A percentile compares a stretch with the other conserved stretches of the same genome.
Evolutionary conservation across 2,113 vertebrate genomes (phyloP).

Genomic region (Rana temporaria): DNA sequence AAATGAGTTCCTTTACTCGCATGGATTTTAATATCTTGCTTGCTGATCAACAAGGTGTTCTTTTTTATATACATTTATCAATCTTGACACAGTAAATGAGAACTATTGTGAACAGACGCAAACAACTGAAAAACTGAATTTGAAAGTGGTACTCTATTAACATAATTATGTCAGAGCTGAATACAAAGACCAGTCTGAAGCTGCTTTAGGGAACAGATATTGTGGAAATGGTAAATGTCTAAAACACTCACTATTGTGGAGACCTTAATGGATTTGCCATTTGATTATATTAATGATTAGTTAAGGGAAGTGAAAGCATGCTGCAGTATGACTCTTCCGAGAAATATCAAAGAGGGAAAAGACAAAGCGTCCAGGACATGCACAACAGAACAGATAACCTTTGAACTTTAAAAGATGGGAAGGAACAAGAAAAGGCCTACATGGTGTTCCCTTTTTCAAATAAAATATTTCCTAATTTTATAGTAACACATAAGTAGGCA

Average conservation of each 20-base stretch:
- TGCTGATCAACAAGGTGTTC: too few species aligned
- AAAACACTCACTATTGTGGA: neutral
- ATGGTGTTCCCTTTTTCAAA: too few species aligned
- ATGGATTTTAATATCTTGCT: too few species aligned
- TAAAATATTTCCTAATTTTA: neutral
- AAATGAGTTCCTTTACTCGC: too few species aligned
- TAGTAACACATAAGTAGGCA: neutral
- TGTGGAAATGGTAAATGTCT: conserved; percentile 14
- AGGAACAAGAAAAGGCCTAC: neutral
- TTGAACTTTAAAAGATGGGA: conserved; percentile 3
- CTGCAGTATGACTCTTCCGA: neutral
- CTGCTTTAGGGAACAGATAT: neutral
- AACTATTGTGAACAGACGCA: too few species aligned
- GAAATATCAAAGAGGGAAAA: conserved; percentile 14
- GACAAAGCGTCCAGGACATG: neutral
- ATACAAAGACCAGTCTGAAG: neutral
- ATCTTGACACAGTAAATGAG: too few species aligned
- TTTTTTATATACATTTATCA: too few species aligned
- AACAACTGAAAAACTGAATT: too few species aligned
- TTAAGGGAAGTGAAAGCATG: conserved; percentile 12
- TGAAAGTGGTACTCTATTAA: too few species aligned
- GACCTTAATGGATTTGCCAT: neutral
- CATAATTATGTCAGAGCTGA: too few species aligned
- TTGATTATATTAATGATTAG: conserved; percentile 23
- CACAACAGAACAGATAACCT: conserved; percentile 28